Conservation (phyloP, 2,113 vertebrate genomes). For the Emydura subglobosa region DNA sequence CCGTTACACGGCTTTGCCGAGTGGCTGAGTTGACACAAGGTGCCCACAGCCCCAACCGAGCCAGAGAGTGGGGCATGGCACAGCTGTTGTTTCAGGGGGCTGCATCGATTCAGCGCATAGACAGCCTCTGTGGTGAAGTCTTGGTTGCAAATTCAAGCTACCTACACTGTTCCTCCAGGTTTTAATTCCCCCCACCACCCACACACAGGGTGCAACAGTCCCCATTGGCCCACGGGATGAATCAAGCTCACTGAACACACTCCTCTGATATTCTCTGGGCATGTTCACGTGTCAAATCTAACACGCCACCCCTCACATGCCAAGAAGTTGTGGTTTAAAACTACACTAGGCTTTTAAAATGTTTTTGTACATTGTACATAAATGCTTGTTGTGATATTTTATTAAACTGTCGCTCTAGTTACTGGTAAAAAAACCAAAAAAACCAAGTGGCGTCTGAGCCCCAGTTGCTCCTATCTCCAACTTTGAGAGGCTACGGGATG, state of each 20-base stretch:
- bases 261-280: neutral
- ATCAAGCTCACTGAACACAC: neutral
- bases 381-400: too few relatives aligned
- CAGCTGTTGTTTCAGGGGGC: fast-evolving
- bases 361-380: too few relatives aligned
- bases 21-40: fast-evolving
- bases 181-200: neutral
- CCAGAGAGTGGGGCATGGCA: neutral
- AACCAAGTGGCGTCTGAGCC: neutral
- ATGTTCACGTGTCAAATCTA: neutral
- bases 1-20: too few relatives aligned
- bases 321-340: too few relatives aligned
- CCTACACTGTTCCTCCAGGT: neutral
- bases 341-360: too few relatives aligned
- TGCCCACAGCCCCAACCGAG: fast-evolving
- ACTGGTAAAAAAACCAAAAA: too few relatives aligned
- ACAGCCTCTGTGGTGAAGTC: neutral
- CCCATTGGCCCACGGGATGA: neutral
- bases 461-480: too few relatives aligned
- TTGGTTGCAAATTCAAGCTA: neutral
- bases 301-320: neutral
- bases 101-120: fast-evolving
- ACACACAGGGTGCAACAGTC: fast-evolving
- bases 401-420: too few relatives aligned
- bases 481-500: too few relatives aligned